Conservation (phyloP, 2,113 vertebrate species). For the Scopus umbretta region DNA sequence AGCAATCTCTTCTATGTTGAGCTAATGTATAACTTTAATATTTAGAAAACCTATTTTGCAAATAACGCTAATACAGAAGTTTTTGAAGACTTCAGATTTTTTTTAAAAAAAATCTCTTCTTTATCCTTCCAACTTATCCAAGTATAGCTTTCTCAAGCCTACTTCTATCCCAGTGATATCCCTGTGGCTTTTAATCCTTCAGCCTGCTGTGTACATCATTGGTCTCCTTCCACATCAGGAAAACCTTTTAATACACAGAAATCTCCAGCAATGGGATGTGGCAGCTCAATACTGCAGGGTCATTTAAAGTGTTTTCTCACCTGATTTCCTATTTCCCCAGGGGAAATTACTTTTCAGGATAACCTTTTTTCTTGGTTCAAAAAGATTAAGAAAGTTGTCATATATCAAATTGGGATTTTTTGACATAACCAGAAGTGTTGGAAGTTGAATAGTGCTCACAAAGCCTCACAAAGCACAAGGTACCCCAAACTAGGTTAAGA, state of each 20-base stretch:
- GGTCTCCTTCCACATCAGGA: neutral
- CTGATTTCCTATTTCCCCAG: conserved; percentile 12
- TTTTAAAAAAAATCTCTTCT: neutral
- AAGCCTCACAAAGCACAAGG: neutral
- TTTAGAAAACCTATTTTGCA: neutral
- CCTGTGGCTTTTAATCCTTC: neutral
- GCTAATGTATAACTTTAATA: neutral
- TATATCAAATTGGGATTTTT: neutral
- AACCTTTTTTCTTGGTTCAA: neutral
- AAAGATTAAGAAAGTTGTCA: conserved; percentile 3
- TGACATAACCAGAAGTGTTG: neutral
- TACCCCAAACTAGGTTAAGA: neutral
- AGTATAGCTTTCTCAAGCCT: neutral
- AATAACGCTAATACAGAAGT: neutral
- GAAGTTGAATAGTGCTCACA: neutral
- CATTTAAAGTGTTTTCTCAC: conserved; percentile 27
- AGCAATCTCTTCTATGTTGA: neutral
- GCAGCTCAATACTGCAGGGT: neutral
- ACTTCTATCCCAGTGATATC: neutral
- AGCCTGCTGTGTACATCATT: neutral
- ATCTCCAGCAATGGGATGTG: neutral
- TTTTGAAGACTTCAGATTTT: neutral
- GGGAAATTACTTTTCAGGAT: conserved; percentile 7
- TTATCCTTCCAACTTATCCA: neutral
- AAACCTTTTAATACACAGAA: neutral